Base-by-base conservation (phyloP, 2,888 invertebrate genomes). In the Nesidiocoris tenuis region DNA sequence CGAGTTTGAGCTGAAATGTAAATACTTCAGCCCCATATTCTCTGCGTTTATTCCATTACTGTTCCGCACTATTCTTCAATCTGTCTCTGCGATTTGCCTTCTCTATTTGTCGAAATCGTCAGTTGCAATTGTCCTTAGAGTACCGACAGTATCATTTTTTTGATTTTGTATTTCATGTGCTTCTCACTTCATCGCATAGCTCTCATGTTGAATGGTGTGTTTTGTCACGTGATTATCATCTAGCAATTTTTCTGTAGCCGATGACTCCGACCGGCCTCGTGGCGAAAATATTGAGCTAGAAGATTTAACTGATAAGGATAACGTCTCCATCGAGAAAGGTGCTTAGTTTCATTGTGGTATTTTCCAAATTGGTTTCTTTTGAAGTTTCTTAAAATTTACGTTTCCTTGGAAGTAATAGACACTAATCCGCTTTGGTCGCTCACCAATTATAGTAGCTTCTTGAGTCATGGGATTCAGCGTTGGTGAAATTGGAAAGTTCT, bases 251-350 rank as follows among this genome's bases (percentile, higher is more conserved):
- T 57, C 72, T 72, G 39, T 72, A 72, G 72, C 72, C 21, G 72
- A 72, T 39, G 63, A 24, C 39, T 61, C 72, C 61, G 63, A 22
- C 21, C 72, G 21, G 23, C 61, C 21, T 39, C 72, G 17, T 24
- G 74, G 74, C 16, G 74, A 74, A 59, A 74, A 56, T 74, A 65
- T 74, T 74, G 74, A 74, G 24, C 74, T 74, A 22, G 74, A 64
- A 22, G 74, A 74, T 64, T 65, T 74, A 65, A 66, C 74, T 54
- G 65, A 74, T 65, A 74, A 66, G 65, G 65, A 74, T 23, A 74
- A 55, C 64, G 19, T 2, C 74, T 65, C 57, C 65, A 24, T 23
- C 55, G 16, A 64, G 54, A 74, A 74, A 74, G 74, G 74, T 74
- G 74, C 74, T 19, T 39, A 39, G 39, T 39, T 7, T 39, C 12